Percentiles rank a stretch among this genome's conserved stretches.
These are phyloP conservation scores for Athalia cordata DNA, from an alignment of 2,888 invertebrate species.

Conservation along the genomic window DNA sequence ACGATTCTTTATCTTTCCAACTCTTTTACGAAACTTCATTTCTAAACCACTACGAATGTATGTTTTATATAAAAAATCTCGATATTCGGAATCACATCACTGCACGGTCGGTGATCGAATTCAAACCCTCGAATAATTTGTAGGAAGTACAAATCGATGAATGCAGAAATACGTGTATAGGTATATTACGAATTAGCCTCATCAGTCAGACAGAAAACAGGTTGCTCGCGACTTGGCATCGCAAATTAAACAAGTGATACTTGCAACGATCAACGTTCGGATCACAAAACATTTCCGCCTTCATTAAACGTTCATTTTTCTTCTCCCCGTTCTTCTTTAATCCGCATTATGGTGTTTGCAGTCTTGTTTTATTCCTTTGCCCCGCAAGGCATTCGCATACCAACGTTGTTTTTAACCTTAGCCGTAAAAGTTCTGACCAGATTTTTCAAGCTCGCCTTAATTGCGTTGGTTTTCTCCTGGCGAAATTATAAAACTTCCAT, in stretches of 20 bases:
- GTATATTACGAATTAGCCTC: background rate
- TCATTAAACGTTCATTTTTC: background rate
- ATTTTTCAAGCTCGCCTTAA: background rate
- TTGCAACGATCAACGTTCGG: slow-evolving; percentile 29
- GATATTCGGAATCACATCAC: too few species aligned
- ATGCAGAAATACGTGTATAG: background rate
- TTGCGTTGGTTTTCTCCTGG: background rate
- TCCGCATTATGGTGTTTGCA: slow-evolving; percentile 10
- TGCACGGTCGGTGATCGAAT: too few species aligned
- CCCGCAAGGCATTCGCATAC: slow-evolving; percentile 9
- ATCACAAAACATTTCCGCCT: slow-evolving; percentile 18
- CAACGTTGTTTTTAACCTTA: background rate
- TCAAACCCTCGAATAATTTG: too few species aligned
- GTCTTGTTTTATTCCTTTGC: slow-evolving; percentile 25
- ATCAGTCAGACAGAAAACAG: background rate
- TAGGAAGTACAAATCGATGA: too few species aligned
- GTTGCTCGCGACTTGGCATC: background rate
- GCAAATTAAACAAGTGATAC: background rate
- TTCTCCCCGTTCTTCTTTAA: slow-evolving; percentile 3
- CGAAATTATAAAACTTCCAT: background rate
- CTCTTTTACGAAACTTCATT: background rate
- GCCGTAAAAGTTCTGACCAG: slow-evolving; percentile 12
- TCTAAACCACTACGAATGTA: background rate
- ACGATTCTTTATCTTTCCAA: background rate
- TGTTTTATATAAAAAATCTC: too few species aligned